phyloP scores from a whole-genome alignment of 2,113 vertebrate genomes.

The Scopus umbretta region DNA sequence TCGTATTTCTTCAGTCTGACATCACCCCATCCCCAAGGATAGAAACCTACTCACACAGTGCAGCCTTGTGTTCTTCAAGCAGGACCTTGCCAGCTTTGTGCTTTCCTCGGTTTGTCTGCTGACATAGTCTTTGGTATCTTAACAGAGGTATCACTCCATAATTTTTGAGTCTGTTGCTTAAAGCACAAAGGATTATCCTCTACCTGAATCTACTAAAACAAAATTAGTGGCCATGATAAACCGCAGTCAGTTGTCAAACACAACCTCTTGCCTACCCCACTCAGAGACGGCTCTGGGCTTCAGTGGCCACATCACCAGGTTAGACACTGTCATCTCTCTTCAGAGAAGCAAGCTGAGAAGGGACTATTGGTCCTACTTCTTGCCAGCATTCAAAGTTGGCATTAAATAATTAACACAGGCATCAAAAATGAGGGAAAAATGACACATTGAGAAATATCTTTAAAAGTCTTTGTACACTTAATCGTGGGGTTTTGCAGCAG shows the following conservation, averaged over 20 bases:
- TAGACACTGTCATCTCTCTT: background rate
- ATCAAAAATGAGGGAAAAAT: background rate
- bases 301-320: background rate
- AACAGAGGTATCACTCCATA: background rate
- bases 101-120: background rate
- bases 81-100: background rate
- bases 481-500: background rate
- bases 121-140: background rate
- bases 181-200: background rate
- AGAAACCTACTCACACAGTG: background rate
- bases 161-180: background rate
- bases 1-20: background rate
- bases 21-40: background rate
- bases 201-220: background rate
- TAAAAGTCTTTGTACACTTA: background rate
- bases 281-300: background rate
- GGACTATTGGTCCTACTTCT: background rate
- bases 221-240: background rate
- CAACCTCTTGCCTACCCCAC: background rate
- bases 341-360: background rate
- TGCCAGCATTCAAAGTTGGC: background rate
- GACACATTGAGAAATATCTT: background rate
- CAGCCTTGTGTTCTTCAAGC: background rate
- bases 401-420: background rate
- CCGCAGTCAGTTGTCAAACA: background rate